Evolutionary conservation across 1,140 invertebrate genomes (phyloP).

Genomic region (Heliconius congener): DNA sequence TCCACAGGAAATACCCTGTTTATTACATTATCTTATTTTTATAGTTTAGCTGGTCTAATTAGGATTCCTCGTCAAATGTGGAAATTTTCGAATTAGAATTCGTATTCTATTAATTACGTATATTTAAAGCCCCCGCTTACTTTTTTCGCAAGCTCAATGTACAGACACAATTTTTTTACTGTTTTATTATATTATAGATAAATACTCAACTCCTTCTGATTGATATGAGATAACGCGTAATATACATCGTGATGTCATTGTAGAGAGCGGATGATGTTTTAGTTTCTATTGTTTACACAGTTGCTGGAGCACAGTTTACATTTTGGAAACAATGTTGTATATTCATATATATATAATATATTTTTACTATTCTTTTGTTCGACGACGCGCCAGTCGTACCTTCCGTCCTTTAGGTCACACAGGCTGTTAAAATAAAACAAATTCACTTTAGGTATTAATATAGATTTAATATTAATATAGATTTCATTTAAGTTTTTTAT

Average conservation of each 20-base stretch:
- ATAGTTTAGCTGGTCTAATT: too few species aligned
- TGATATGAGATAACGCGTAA: background rate
- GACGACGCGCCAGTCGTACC: background rate
- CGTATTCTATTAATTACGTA: too few species aligned
- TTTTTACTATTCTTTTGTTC: background rate
- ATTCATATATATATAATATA: background rate
- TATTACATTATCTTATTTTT: too few species aligned
- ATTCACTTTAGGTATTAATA: background rate
- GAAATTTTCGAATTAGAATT: too few species aligned
- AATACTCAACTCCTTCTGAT: background rate
- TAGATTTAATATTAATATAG: too few species aligned
- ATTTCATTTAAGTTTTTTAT: background rate
- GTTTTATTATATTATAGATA: background rate
- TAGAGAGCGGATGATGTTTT: slow-evolving; percentile 16
- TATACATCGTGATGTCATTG: background rate
- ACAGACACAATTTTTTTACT: too few species aligned
- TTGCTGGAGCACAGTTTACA: slow-evolving; percentile 31
- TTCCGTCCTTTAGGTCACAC: background rate
- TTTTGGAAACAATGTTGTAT: slow-evolving; percentile 41
- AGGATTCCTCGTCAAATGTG: too few species aligned
- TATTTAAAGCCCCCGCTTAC: too few species aligned
- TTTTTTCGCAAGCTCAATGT: too few species aligned
- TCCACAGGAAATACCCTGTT: too few species aligned
- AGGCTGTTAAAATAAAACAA: background rate
- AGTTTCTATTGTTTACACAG: slow-evolving; percentile 22